Base-by-base conservation (phyloP, 2,113 vertebrate species). In the Gasterosteus nipponicus region DNA sequence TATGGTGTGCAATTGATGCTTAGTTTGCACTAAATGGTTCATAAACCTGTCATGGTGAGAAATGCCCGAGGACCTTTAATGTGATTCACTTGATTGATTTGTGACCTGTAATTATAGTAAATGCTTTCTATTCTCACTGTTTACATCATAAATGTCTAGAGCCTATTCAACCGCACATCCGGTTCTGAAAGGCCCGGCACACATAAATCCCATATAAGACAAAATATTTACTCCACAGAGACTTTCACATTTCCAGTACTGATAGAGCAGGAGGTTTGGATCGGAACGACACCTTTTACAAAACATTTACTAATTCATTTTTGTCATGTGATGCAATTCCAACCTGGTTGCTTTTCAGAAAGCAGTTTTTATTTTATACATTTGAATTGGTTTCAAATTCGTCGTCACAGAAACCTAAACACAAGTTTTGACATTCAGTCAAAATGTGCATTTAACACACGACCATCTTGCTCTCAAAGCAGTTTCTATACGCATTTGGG, bases 51-150 rank as follows among this genome's bases (percentile, higher is more conserved):
- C 56, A 60, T 14, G 44, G 10, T 61, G 56, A 56, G 10, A 22
- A 63, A 63, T 22, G 57, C 10, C 41, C 12, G 42, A 11, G 15
- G 29, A 69, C 7, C 38, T 33, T 42, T 33, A 58, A 49, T 41
- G 8, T 39, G 47, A 67, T 80, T 71, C 11, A 38, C 62, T 35
- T 73, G 14, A 38, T 38, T 61, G 57, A 62, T 63, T 58, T 49
- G 35, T 51, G 38, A 53, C 35, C 16, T 75, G 51, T 12, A 61
- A 22, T 10, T 14, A 49, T 15, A 35, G 29, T 46, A 26, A 38
- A 69, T 54, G 0, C 11, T n/a, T 10, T 53, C 1, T 42, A 15
- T 59, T 41, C 2, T 35, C 49, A 38, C 2, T 4, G 49, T 56
- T 56, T 29, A 56, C 1, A 64, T 39, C n/a, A 71, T 47, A 56